phyloP scores from a whole-genome alignment of 2,888 invertebrate species.

The Leptinotarsa juncta region DNA sequence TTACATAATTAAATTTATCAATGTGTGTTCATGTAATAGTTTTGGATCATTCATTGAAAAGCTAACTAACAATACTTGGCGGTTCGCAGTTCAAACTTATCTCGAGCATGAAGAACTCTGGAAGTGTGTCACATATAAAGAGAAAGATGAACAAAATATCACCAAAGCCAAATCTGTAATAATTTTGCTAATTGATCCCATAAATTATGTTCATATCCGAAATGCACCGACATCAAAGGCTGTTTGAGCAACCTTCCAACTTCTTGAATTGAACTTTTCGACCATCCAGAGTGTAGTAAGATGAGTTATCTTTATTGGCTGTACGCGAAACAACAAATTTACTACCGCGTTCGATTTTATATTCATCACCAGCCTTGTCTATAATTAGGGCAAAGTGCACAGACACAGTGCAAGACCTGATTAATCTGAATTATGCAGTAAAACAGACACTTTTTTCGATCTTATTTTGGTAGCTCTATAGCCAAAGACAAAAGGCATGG shows the following conservation, averaged over 20 bases:
- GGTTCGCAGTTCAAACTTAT: too few species aligned
- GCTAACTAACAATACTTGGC: too few species aligned
- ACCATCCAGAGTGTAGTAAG: conserved; percentile 82
- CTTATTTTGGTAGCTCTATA: conserved; percentile 95
- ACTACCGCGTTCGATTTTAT: conserved; percentile 80
- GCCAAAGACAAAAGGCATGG: conserved; percentile 99
- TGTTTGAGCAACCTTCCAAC: conserved; percentile 81
- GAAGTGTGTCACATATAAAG: too few species aligned
- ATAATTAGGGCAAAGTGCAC: conserved; percentile 88
- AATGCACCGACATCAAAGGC: too few species aligned
- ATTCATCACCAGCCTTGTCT: conserved; percentile 82
- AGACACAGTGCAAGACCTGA: conserved; percentile 83
- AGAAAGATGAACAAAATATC: too few species aligned
- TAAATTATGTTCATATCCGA: too few species aligned
- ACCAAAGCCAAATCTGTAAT: too few species aligned
- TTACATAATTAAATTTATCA: too few species aligned
- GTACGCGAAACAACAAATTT: conserved; percentile 88
- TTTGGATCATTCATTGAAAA: too few species aligned
- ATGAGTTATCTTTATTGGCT: conserved; percentile 84
- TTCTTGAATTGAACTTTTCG: conserved; percentile 84
- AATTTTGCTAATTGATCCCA: too few species aligned
- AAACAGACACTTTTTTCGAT: conserved; percentile 92
- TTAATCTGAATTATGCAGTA: conserved; percentile 92
- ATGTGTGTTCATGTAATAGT: too few species aligned
- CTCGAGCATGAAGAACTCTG: too few species aligned